Base-by-base conservation (phyloP, 1,140 invertebrate species). In the Tribolium madens region DNA sequence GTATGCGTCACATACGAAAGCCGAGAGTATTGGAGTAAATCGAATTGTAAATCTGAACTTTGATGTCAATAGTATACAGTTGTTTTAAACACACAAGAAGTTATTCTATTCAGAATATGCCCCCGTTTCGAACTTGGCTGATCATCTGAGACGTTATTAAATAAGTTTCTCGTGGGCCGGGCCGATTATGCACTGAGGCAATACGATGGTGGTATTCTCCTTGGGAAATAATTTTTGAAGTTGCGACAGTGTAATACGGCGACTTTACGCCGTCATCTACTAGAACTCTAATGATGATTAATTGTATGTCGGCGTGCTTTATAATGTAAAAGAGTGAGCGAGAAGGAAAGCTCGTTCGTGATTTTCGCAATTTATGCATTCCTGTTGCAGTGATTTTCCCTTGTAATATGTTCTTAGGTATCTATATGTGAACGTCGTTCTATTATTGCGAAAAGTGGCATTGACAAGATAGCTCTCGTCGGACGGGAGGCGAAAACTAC, bases 241-340 rank as follows among this genome's bases (percentile, higher is more conserved):
- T 64, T 33, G 26, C 10, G 57, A 64, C 57, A 64, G 21, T 33
- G 26, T 64, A 64, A 64, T 64, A 12, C 57, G 21, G 57, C 26
- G 31, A 64, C 57, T 64, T 64, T 64, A 33, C 57, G 57, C 57
- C 57, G 57, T 64, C 57, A 14, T 33, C 57, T 33, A 33, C 57
- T 64, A 64, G 57, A 26, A 64, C 26, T 33, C 26, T 64, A 64
- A 64, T 64, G 57, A 64, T 64, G 57, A 64, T 64, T 64, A 64
- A 64, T 64, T 64, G 57, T 33, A 13, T n/a, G 57, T 33, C 26
- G 21, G 21, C 26, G 57, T 13, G n/a, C 14, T 64, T 64, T 26
- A 33, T 64, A 33, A 64, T 7, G 57, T 33, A 64, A 64, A n/a
- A 26, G 21, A 4, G 21, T 5, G 21, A 26, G 21, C 21, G 21